phyloP scores from a whole-genome alignment of 2,888 invertebrate species.

The Abrostola triplasia region DNA sequence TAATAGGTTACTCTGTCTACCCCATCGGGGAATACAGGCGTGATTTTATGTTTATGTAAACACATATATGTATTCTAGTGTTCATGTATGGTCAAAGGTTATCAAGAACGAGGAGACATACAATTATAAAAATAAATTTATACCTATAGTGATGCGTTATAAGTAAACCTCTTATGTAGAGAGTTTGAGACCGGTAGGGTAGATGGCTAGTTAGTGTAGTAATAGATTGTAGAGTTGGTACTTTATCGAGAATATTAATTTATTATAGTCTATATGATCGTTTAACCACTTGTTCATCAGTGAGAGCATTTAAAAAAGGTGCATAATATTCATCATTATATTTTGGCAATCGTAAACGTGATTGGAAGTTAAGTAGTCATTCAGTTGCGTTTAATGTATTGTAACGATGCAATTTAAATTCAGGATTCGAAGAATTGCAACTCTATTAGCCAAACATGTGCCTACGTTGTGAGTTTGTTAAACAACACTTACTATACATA shows the following conservation, averaged over 20 bases:
- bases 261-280: too few species aligned
- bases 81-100: slow-evolving; percentile 27
- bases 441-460: slow-evolving; percentile 32
- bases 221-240: too few species aligned
- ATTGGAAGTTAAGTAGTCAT: slow-evolving; percentile 47
- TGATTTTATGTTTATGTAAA: neutral
- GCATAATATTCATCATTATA: neutral
- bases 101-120: slow-evolving; percentile 13
- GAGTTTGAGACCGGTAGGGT: too few species aligned
- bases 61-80: slow-evolving; percentile 1
- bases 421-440: slow-evolving; percentile 26
- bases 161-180: too few species aligned
- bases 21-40: too few species aligned
- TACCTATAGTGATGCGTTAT: too few species aligned
- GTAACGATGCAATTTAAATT: slow-evolving; percentile 48
- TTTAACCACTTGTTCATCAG: too few species aligned
- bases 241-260: too few species aligned
- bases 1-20: too few species aligned
- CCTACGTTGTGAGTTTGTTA: slow-evolving; percentile 27
- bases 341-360: slow-evolving; percentile 50
- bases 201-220: too few species aligned
- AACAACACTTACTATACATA: slow-evolving; percentile 6
- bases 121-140: neutral
- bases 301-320: too few species aligned
- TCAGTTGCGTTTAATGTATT: slow-evolving; percentile 23